These are phyloP conservation scores for Trichonephila clavipes DNA, from an alignment of 1,140 invertebrate genomes.

Conservation along the genomic window DNA sequence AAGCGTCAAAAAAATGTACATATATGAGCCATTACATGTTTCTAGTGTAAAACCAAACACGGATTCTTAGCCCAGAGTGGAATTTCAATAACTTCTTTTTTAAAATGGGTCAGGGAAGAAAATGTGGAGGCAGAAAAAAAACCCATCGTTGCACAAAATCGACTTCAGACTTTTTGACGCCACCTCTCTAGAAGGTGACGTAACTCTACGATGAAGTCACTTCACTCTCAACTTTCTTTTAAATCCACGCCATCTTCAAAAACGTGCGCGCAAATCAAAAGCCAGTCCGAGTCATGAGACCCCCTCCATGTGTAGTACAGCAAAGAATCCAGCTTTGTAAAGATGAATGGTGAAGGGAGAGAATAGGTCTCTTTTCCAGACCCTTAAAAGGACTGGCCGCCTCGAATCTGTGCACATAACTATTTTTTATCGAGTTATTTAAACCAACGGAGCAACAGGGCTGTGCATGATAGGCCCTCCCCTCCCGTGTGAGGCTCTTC, in stretches of 20 bases:
- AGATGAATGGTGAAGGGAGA: not conserved
- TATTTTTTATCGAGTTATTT: slow-evolving; percentile 49
- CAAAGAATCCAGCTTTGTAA: not conserved
- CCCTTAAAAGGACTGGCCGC: slow-evolving; percentile 16
- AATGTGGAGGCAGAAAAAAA: no score
- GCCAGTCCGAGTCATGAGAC: not conserved
- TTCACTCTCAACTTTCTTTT: not conserved
- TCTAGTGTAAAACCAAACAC: no score
- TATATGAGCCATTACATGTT: no score
- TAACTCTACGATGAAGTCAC: not conserved
- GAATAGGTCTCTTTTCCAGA: slow-evolving; percentile 16
- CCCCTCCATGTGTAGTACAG: not conserved
- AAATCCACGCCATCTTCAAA: not conserved
- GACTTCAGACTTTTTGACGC: slow-evolving; percentile 56
- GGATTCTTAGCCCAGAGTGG: no score
- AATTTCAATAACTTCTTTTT: no score
- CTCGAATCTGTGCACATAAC: not conserved
- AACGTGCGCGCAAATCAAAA: not conserved
- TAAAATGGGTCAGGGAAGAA: no score
- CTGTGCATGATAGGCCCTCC: not conserved
- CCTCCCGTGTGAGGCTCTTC: not conserved
- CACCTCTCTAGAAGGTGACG: not conserved
- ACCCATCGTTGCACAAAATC: not conserved
- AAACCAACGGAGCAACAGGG: slow-evolving; percentile 43
- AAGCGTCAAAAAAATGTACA: no score